Percentiles rank a stretch among this genome's conserved stretches.
These are phyloP conservation scores for Tragelaphus scriptus DNA, from an alignment of 2,113 vertebrate species.

Conservation along the genomic window DNA sequence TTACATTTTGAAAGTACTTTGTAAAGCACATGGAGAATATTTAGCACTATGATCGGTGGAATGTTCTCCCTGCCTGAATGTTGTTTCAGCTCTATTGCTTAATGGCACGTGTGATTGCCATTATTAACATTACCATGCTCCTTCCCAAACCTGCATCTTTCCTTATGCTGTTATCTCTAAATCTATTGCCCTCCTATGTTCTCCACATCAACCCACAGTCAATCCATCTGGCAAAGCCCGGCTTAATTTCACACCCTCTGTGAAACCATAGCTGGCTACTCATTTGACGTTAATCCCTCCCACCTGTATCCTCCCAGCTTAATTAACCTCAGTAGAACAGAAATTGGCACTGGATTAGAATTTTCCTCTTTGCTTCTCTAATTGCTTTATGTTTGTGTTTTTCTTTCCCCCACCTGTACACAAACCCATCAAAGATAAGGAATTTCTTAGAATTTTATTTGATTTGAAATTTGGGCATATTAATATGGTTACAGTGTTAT, in stretches of 20 bases:
- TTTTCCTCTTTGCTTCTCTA: background rate
- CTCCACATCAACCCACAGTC: background rate
- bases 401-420: background rate
- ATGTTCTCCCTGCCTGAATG: background rate
- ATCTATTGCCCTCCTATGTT: background rate
- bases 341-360: conserved; percentile 24
- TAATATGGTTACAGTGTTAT: background rate
- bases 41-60: background rate
- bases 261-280: conserved; percentile 42
- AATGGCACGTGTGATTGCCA: background rate
- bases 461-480: background rate
- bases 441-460: background rate
- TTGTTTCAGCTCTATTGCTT: background rate
- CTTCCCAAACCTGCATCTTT: background rate
- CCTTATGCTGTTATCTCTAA: conserved; percentile 10
- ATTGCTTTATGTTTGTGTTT: conserved; percentile 3
- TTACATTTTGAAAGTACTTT: background rate
- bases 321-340: background rate
- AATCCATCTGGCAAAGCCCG: conserved; percentile 35
- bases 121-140: background rate
- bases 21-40: background rate
- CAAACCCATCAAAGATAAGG: background rate
- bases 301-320: background rate
- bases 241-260: conserved; percentile 54
- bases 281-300: conserved; percentile 18